phyloP scores from a whole-genome alignment of 2,888 invertebrate species.

The Drosophila borealis region DNA sequence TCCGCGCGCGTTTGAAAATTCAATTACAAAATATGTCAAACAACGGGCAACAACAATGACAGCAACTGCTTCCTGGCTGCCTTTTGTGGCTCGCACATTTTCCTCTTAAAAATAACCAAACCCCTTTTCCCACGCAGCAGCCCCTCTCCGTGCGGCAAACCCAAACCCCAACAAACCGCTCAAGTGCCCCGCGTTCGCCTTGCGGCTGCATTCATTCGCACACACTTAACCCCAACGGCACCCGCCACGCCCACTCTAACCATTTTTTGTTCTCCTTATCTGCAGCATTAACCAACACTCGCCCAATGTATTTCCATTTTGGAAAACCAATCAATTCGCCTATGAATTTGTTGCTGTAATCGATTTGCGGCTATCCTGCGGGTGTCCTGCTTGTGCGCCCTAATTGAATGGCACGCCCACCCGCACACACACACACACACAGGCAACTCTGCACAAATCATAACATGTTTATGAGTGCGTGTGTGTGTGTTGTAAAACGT shows the following conservation, averaged over 20 bases:
- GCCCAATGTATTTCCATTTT: conserved; percentile 26
- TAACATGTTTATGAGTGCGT: background rate
- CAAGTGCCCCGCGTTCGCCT: background rate
- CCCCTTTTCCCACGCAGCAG: background rate
- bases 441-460: background rate
- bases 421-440: conserved; percentile 25
- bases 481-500: conserved; percentile 54
- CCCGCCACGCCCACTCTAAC: background rate
- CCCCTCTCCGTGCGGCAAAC: too few relatives aligned
- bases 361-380: conserved; percentile 25
- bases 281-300: conserved; percentile 30
- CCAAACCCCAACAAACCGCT: background rate
- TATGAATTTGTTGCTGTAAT: conserved; percentile 58
- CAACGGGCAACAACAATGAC: conserved; percentile 55
- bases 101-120: conserved; percentile 1
- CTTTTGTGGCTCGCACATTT: conserved; percentile 36
- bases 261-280: conserved; percentile 6
- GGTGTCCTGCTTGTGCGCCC: background rate
- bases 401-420: conserved; percentile 57
- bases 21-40: conserved; percentile 80
- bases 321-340: conserved; percentile 63
- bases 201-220: conserved; percentile 21
- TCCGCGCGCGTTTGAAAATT: conserved; percentile 65
- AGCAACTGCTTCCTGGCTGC: conserved; percentile 27
- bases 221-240: background rate